These are phyloP conservation scores for Volucella inflata DNA, from an alignment of 2,888 invertebrate genomes.

Conservation along the genomic window DNA sequence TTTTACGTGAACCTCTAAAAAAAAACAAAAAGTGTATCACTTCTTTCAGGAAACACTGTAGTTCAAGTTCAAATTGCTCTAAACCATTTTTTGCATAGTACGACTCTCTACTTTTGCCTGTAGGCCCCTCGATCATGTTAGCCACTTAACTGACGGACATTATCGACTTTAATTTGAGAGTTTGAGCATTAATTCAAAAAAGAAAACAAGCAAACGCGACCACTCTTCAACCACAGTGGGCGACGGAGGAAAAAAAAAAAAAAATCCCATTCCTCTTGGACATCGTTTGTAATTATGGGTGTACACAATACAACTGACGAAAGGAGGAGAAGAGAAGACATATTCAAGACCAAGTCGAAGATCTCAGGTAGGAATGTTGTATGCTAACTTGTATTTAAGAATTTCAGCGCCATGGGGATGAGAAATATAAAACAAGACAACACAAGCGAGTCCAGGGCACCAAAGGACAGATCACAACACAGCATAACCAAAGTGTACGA, in stretches of 20 bases:
- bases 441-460: too few relatives aligned
- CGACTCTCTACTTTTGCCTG: not conserved
- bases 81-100: constrained; percentile 23
- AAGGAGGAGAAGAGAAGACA: constrained; percentile 35
- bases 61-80: not conserved
- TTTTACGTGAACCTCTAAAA: not conserved
- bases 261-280: not conserved
- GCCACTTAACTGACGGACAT: constrained; percentile 71
- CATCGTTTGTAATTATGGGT: constrained; percentile 62
- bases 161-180: constrained; percentile 70
- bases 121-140: constrained; percentile 55
- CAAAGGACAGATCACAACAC: not conserved
- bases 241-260: constrained; percentile 15
- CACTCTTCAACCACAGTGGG: constrained; percentile 17
- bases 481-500: not conserved
- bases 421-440: constrained; percentile 31
- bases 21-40: not conserved
- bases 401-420: constrained; percentile 73
- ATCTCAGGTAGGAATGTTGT: constrained; percentile 34
- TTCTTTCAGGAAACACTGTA: constrained; percentile 31
- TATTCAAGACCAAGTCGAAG: constrained; percentile 34
- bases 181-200: constrained; percentile 55
- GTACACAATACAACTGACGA: constrained; percentile 14
- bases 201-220: constrained; percentile 21
- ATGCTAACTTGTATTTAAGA: constrained; percentile 57